Base-by-base conservation (phyloP, 2,888 invertebrate species). In the Noctua janthe region DNA sequence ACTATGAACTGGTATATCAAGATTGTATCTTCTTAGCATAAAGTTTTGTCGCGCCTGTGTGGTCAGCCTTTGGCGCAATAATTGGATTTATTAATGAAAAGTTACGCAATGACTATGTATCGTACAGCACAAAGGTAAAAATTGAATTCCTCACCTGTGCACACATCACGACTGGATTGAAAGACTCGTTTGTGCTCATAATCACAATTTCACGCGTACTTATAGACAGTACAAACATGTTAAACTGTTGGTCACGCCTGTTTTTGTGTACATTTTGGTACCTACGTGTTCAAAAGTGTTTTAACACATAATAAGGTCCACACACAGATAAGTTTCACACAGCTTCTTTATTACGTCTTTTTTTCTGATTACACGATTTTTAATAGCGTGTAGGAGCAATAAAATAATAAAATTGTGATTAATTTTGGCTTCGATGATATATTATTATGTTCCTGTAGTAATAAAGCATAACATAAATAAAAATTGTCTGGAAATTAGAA, bases 131-230 rank as follows among this genome's bases (percentile, higher is more conserved):
- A n/a, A 67, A 74, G n/a, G 39, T 49, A 75, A 74, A 85, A 84
- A 83, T 78, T 69, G 49, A 85, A 84, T 85, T 84, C 84, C 81
- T 78, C 87, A 89, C 84, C 85, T 88, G 87, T 88, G 84, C 78
- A 70, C 69, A 85, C 80, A 85, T 74, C 83, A 82, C 80, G 85
- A 85, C 81, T 88, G 84, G 90, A 93, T 92, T 91, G 90, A 92
- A 92, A 91, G 80, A 90, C 91, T 87, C 91, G 92, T 94, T 94
- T 94, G 94, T 94, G 92, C 93, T 94, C 91, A 94, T 96, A 96
- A 96, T 96, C 94, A 96, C 93, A 94, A 95, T 96, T 96, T 96
- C 95, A 96, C 95, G 96, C 95, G 92, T 94, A 92, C 93, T 96
- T 94, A 95, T 93, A 92, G 92, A 93, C 91, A 93, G 93, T 93